Evolutionary conservation across 2,113 vertebrate species (phyloP).

Genomic region (Melozone crissalis): DNA sequence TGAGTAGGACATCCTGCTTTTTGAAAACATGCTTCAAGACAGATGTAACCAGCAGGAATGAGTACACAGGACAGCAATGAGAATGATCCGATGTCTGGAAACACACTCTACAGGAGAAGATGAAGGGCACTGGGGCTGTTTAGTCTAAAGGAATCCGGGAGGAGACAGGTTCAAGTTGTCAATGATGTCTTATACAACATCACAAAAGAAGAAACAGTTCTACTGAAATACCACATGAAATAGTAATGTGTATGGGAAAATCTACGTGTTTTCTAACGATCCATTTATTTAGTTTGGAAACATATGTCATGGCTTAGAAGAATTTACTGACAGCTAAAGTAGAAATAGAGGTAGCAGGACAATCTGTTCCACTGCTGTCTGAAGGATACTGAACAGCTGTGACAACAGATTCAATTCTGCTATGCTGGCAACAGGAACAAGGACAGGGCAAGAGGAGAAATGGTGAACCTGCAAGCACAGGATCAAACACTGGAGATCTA

Average conservation of each 20-base stretch:
- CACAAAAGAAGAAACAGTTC: background rate
- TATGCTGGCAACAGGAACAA: background rate
- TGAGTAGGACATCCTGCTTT: background rate
- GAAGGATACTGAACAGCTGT: background rate
- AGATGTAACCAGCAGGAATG: background rate
- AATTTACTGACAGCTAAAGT: background rate
- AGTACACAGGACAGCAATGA: background rate
- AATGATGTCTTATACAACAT: background rate
- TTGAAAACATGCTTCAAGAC: background rate
- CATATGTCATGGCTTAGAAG: background rate
- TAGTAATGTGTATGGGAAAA: background rate
- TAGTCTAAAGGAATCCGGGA: background rate
- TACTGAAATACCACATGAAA: background rate
- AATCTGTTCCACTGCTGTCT: background rate
- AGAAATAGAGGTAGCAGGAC: background rate
- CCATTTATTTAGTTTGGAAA: background rate
- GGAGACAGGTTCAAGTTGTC: background rate
- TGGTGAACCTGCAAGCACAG: background rate
- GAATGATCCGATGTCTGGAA: background rate
- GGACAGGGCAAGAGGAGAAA: background rate
- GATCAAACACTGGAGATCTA: background rate
- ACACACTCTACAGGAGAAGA: background rate
- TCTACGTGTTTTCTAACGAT: background rate
- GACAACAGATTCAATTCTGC: constrained; percentile 1
- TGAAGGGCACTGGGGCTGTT: background rate